Conservation (phyloP, 2,113 vertebrate genomes). For the Chaenocephalus aceratus region DNA sequence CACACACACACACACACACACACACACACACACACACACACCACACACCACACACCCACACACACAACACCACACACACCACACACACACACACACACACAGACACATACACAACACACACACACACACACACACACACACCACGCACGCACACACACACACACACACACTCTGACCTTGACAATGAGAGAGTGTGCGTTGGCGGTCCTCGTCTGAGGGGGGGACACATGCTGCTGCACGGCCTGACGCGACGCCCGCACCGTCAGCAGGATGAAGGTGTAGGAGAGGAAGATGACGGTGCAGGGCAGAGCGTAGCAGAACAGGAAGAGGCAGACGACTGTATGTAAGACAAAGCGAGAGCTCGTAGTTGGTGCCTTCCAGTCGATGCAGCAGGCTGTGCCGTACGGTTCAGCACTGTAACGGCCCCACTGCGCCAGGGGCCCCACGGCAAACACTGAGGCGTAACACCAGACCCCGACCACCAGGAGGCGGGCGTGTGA, state of each 20-base stretch:
- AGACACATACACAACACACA: too few relatives aligned
- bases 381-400: slow-evolving; percentile 90
- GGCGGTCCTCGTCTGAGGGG: slow-evolving; percentile 76
- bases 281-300: slow-evolving; percentile 86
- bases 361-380: slow-evolving; percentile 82
- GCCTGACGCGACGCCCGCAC: slow-evolving; percentile 84
- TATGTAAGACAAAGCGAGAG: slow-evolving; percentile 83
- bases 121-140: too few relatives aligned
- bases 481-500: slow-evolving; percentile 84
- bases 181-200: slow-evolving; percentile 81
- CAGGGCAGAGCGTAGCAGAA: slow-evolving; percentile 90
- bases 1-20: too few relatives aligned
- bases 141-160: neutral
- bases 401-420: slow-evolving; percentile 87
- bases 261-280: slow-evolving; percentile 86
- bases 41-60: too few relatives aligned
- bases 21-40: too few relatives aligned
- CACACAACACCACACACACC: too few relatives aligned
- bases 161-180: slow-evolving; percentile 79
- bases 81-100: too few relatives aligned
- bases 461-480: slow-evolving; percentile 85
- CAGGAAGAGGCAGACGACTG: slow-evolving; percentile 86
- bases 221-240: slow-evolving; percentile 83
- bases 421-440: slow-evolving; percentile 87
- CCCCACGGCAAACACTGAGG: slow-evolving; percentile 84